Evolutionary conservation across 2,797 vertebrate genomes (phyloP), one percentile per base, ranked within the genome.

Genomic region (Caiman crocodilus): DNA sequence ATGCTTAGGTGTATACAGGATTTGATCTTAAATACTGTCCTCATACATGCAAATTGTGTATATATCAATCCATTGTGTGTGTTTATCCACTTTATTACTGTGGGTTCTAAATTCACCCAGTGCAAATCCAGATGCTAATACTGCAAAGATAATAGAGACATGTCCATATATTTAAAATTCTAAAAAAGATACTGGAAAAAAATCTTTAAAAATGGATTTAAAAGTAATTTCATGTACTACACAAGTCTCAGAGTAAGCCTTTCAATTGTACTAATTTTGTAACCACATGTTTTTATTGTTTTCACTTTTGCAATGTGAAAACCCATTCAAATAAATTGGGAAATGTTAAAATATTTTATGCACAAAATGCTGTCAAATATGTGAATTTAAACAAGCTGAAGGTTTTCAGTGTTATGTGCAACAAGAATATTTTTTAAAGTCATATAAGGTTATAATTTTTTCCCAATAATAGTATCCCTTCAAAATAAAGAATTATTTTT

Each of bases 351-450:
- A 78, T 2, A 60, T 23, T 77, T 23, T 10, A 16, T 10, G 60
- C 23, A 23, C 23, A 60, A 17, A 77, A 10, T 15, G 17, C 7
- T 60, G 30, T 23, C 18, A 90, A 82, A 59, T 0, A 1, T 16
- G 50, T 67, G n/a, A 90, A 80, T 32, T 50, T 78, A 89, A 94
- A 85, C 7, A 89, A 84, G 18, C 20, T 77, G 32, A 87, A 85
- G 14, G 79, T 17, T 50, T 50, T 50, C 42, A 10, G 9, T 50
- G 42, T 50, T 50, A 50, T 50, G 9, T 50, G 42, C 42, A 50
- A 50, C 42, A 50, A 50, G 42, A 50, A 50, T 50, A 50, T 50
- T 50, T 50, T 50, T 50, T 50, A 50, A 50, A 50, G 42, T 10
- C 42, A 50, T 50, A 50, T 50, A 50, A 50, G 42, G 9, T 50